Base-by-base conservation (phyloP, 53 echinoderm and acorn worm genomes). In the Echinarachnius parma region DNA sequence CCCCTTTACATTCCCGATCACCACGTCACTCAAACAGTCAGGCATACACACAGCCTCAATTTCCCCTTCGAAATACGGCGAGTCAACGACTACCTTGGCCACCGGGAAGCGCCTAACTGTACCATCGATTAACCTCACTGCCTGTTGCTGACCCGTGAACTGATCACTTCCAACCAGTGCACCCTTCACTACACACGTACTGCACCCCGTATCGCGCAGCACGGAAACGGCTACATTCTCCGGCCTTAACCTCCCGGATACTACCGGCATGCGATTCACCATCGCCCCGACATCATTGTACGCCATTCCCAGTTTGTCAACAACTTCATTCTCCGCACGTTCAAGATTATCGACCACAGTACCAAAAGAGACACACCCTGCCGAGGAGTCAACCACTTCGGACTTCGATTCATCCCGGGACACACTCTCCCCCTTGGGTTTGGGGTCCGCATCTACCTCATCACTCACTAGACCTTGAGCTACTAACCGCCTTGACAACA, bases 131-230 rank as follows among this genome's bases (percentile, higher is more conserved):
- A 87, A 24, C 60, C 54, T 74, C 32, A 83, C 83, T 31, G 20
- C 29, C 62, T 69, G 61, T 21, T 14, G 32, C 65, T 28, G 23
- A 16, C 75, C 78, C 8, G 55, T 53, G 29, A 62, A 74, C 58
- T 87, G 55, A 16, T 77, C 35, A 1, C 48, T 22, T 14, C 28
- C 22, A 13, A 82, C 74, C 20, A 87, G 39, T 28, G 34, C 60
- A 25, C 48, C 53, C 48, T 62, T 82, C 34, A 87, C 87, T 8
- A 77, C 82, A 24, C 78, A 65, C 23, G 82, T 78, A 30, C 66
- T 82, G 47, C 82, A 78, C 3, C 82, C 87, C 42, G 50, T 69
- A 54, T 87, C 82, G 31, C 82, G 53, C 19, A 87, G 61, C 22
- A 86, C 77, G 10, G 39, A 57, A 3, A 57, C 77, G 16, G 56